A percentile compares a stretch with the other conserved stretches of the same genome.
These are phyloP conservation scores for Platypus cylindrus DNA, from an alignment of 2,888 invertebrate species.

Conservation along the genomic window DNA sequence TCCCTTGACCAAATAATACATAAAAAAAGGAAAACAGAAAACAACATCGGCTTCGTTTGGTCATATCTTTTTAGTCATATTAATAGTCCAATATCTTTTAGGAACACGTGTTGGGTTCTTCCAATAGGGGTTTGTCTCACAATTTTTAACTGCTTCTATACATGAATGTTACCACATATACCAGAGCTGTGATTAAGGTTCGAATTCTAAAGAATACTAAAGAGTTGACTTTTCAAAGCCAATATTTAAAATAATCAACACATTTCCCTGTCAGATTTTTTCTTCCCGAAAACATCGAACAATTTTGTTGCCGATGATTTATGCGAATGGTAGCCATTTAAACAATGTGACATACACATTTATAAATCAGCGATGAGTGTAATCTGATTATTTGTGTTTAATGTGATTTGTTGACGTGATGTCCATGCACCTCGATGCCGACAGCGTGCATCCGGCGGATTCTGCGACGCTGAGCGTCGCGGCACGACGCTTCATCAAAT, in stretches of 20 bases:
- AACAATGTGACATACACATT: slow-evolving; percentile 34
- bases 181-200: too few relatives aligned
- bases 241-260: too few relatives aligned
- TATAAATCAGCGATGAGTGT: slow-evolving; percentile 37
- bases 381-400: slow-evolving; percentile 38
- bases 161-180: too few relatives aligned
- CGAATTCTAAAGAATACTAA: too few relatives aligned
- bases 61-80: slow-evolving; percentile 21
- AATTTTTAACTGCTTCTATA: slow-evolving; percentile 36
- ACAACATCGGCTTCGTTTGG: too few relatives aligned
- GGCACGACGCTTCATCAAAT: slow-evolving; percentile 35
- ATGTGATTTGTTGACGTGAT: slow-evolving; percentile 37
- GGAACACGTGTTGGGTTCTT: slow-evolving; percentile 34
- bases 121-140: slow-evolving; percentile 35
- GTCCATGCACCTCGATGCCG: slow-evolving; percentile 31
- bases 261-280: too few relatives aligned
- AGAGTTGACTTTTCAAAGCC: too few relatives aligned
- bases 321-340: slow-evolving; percentile 25
- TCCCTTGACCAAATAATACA: slow-evolving; percentile 17
- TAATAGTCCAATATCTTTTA: slow-evolving; percentile 36
- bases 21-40: too few relatives aligned
- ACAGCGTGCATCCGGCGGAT: slow-evolving; percentile 33
- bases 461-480: slow-evolving; percentile 35
- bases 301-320: too few relatives aligned
- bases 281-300: too few relatives aligned